Conservation (phyloP, 2,797 vertebrate species). For the Anguilla marmorata region DNA sequence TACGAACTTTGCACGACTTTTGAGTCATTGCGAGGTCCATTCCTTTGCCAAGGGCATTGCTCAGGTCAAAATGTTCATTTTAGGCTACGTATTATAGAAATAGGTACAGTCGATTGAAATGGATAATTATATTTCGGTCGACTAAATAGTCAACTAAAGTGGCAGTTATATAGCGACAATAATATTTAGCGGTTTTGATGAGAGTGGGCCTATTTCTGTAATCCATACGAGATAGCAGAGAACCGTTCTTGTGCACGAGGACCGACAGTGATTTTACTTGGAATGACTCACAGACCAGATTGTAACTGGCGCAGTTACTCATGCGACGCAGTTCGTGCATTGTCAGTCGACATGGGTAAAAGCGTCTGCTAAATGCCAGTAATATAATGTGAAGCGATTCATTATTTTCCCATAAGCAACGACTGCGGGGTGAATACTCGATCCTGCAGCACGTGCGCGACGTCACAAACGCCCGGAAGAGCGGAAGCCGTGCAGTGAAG, state of each 20-base stretch:
- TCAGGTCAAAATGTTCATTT: no score
- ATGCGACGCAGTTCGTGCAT: not conserved
- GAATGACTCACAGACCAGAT: not conserved
- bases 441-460: not conserved
- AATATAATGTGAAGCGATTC: not conserved
- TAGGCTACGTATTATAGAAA: no score
- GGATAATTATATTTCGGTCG: no score
- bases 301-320: not conserved
- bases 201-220: not conserved
- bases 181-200: not conserved
- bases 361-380: not conserved
- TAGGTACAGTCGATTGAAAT: no score
- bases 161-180: no score
- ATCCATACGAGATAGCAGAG: not conserved
- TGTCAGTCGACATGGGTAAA: not conserved
- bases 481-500: not conserved
- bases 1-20: no score
- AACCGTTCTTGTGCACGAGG: not conserved
- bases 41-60: no score
- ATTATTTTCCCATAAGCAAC: no score
- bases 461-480: not conserved
- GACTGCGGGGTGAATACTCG: not conserved
- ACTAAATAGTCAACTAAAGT: not conserved
- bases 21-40: no score
- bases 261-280: not conserved